These are phyloP conservation scores for Stegastes partitus DNA, from an alignment of 2,113 vertebrate genomes.

Conservation along the genomic window DNA sequence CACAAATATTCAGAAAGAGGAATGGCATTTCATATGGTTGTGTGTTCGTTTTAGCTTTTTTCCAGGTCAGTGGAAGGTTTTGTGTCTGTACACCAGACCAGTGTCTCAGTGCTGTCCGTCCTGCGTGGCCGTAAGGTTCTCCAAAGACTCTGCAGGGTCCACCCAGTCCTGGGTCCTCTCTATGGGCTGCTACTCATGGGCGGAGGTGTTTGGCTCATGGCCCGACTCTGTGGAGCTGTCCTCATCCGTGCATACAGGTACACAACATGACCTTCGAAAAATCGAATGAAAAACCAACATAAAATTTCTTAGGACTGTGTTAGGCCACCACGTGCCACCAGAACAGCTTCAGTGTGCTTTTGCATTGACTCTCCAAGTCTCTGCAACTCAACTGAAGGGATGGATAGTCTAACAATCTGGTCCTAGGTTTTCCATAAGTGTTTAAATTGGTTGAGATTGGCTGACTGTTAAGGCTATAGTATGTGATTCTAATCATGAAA, in stretches of 20 bases:
- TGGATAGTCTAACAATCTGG: too few species aligned
- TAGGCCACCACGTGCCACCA: too few species aligned
- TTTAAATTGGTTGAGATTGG: too few species aligned
- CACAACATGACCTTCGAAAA: not conserved
- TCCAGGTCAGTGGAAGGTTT: conserved; percentile 80
- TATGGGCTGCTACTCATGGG: conserved; percentile 73
- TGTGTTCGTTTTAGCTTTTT: conserved; percentile 79
- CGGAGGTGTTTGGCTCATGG: conserved; percentile 73
- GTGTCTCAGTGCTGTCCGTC: conserved; percentile 67
- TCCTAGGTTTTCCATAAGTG: too few species aligned
- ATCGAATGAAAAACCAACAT: too few species aligned
- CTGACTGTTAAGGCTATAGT: too few species aligned
- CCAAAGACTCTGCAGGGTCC: conserved; percentile 59
- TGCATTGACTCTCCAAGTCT: too few species aligned
- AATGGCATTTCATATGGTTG: not conserved
- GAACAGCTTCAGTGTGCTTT: too few species aligned
- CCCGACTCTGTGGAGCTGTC: conserved; percentile 77
- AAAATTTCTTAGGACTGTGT: too few species aligned
- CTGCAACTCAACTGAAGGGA: too few species aligned
- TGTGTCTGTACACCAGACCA: conserved; percentile 50
- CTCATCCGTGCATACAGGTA: conserved; percentile 79
- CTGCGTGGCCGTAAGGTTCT: conserved; percentile 66
- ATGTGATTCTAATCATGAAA: too few species aligned
- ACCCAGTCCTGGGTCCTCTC: conserved; percentile 74
- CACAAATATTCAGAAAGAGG: not conserved